Evolutionary conservation across 1,140 invertebrate genomes (phyloP), one percentile per base, ranked within the genome.

Genomic region (Drosophila biarmipes): DNA sequence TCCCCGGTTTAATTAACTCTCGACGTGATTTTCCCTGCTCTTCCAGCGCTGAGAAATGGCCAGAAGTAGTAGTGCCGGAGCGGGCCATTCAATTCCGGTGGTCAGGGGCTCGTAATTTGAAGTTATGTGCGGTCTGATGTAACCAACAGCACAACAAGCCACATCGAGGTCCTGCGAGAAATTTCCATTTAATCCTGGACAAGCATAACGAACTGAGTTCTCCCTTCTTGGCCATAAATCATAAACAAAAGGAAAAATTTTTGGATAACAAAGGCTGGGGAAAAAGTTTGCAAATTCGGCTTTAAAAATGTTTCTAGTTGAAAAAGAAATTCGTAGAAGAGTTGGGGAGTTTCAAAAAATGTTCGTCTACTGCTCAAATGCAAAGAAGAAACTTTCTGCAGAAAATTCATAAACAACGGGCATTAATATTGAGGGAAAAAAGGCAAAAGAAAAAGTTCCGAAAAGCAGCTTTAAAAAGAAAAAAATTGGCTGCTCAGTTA

Each of bases 81-180:
- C 49, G 37, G 38, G 27, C 45, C 34, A 61, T 56, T 38, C 11
- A 52, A 40, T 29, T 61, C 17, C 57, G 35, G 63, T 51, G 51
- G 57, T 68, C 78, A 48, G 68, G 55, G 59, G 46, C 43, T 48
- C 34, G 67, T 84, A 84, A 84, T 85, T 85, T 85, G 72, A 84
- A 84, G 80, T 84, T 84, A 84, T 84, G 80, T 84, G 80, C 72
- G 61, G 49, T 54, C 80, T 84, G 76, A 84, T 85, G 80, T 84
- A 84, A 85, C 58, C 71, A 31, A 10, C 29, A 31, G 7, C 29
- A 7, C 7, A 69, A 71, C 76, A 62, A 68, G 4, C 46, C 11
- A 57, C 57, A 56, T 11, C 34, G 63, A 69, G 67, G 63, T 64
- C 34, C 61, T 58, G 27, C 35, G 38, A 57, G 31, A 55, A 29